These are phyloP conservation scores for human DNA, from an alignment of 2,113 vertebrate species.

Conservation along the genomic window GRCh38 chr5:3706501-3707000, in stretches of 20 bases:
- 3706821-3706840: too few species aligned
- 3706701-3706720: too few species aligned
- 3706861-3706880: too few species aligned
- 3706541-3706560: fast-evolving
- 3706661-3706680: neutral
- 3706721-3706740: fast-evolving
- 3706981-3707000: neutral
- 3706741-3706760: neutral
- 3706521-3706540: too few species aligned
- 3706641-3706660: neutral
- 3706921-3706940: neutral
- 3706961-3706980: neutral
- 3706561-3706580: neutral
- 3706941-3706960: neutral
- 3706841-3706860: neutral
- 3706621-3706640: fast-evolving
- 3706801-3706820: neutral
- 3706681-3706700: fast-evolving
- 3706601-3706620: neutral
- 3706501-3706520: fast-evolving
- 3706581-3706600: neutral
- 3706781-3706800: fast-evolving
- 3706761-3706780: neutral
- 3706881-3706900: fast-evolving
- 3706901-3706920: neutral